A percentile compares a stretch with the other conserved stretches of the same genome.
phyloP scores from a whole-genome alignment of 37 sponge, comb jelly and placozoan species.

The Agelas oroides region DNA sequence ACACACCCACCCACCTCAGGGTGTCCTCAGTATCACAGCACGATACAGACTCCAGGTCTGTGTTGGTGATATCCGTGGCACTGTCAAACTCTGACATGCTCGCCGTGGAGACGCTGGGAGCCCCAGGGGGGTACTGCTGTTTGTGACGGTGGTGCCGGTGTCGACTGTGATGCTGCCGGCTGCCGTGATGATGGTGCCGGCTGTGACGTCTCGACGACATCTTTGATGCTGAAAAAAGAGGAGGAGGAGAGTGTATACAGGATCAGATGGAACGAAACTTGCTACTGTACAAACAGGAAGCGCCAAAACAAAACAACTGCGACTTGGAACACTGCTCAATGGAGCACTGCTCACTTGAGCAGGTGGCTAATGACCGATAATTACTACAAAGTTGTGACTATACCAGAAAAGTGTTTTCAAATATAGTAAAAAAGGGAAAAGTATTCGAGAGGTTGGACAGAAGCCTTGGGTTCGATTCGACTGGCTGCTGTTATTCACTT shows the following conservation, averaged over 20 bases:
- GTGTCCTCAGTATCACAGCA: conserved; percentile 67
- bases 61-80: conserved; percentile 38
- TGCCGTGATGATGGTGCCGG: conserved; percentile 49
- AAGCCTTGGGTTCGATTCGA: too few relatives aligned
- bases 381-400: too few relatives aligned
- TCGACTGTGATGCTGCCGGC: conserved; percentile 17
- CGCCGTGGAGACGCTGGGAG: not conserved
- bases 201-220: conserved; percentile 21
- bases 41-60: conserved; percentile 47
- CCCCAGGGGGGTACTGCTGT: conserved; percentile 10
- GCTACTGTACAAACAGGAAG: too few relatives aligned
- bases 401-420: too few relatives aligned
- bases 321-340: too few relatives aligned
- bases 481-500: too few relatives aligned
- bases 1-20: conserved; percentile 25
- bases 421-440: too few relatives aligned
- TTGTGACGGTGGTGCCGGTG: conserved; percentile 5
- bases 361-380: too few relatives aligned
- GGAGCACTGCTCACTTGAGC: too few relatives aligned
- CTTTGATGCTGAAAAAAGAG: conserved; percentile 14
- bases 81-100: conserved; percentile 27
- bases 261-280: too few relatives aligned
- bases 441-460: too few relatives aligned
- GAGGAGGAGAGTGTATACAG: not conserved
- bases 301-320: too few relatives aligned